These are phyloP conservation scores for Drosophila bipectinata DNA, from an alignment of 1,140 invertebrate genomes.

Conservation along the genomic window DNA sequence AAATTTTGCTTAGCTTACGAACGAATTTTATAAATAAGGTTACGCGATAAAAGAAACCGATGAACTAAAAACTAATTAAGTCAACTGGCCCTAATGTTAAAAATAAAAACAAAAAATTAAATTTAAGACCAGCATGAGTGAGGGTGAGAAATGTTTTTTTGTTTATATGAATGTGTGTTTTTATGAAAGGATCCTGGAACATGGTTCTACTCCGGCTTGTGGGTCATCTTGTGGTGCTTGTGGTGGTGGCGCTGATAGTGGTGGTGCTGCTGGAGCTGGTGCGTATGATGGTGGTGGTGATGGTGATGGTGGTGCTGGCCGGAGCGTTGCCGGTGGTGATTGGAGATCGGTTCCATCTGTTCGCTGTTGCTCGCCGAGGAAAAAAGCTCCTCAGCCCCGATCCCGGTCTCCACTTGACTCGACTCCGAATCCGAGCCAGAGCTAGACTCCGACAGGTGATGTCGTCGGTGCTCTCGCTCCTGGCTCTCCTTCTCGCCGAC, in stretches of 20 bases:
- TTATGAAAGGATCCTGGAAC: background rate
- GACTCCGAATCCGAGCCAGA: slow-evolving; percentile 12
- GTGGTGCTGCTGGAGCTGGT: slow-evolving; percentile 38
- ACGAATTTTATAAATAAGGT: slow-evolving; percentile 42
- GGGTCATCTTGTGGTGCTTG: slow-evolving; percentile 39
- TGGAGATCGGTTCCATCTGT: slow-evolving; percentile 37
- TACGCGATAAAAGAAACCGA: slow-evolving; percentile 20
- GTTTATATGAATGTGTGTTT: background rate
- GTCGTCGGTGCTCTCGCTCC: slow-evolving; percentile 48
- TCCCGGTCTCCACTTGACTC: slow-evolving; percentile 9
- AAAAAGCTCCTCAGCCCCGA: slow-evolving; percentile 25
- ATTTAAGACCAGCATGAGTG: slow-evolving; percentile 37
- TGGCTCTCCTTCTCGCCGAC: slow-evolving; percentile 45
- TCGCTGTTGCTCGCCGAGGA: slow-evolving; percentile 42
- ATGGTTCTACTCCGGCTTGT: slow-evolving; percentile 52
- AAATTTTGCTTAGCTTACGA: slow-evolving; percentile 54
- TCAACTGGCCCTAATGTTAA: slow-evolving; percentile 69
- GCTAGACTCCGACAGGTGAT: slow-evolving; percentile 30
- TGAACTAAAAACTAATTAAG: slow-evolving; percentile 76
- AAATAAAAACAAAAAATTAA: slow-evolving; percentile 58
- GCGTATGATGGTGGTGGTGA: slow-evolving; percentile 50
- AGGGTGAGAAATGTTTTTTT: slow-evolving; percentile 2
- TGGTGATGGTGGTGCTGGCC: slow-evolving; percentile 49
- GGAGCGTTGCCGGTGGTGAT: slow-evolving; percentile 31
- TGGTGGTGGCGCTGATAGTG: slow-evolving; percentile 52